Conservation (phyloP, 2,113 vertebrate species). For the Cynopterus brachyotis region DNA sequence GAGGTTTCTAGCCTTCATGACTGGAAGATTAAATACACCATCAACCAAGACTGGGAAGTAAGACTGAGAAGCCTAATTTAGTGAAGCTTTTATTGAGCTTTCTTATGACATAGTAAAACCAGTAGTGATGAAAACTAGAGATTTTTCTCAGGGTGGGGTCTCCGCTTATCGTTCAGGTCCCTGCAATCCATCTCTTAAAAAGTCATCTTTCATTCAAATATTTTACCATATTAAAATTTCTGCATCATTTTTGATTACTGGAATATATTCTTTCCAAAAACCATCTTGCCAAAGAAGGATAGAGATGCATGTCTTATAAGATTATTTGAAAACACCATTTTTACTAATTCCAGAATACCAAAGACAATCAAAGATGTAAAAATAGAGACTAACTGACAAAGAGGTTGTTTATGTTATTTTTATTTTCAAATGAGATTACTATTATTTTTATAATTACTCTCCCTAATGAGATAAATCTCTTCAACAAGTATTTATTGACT, state of each 20-base stretch:
- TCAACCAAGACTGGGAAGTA: background rate
- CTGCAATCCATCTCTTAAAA: background rate
- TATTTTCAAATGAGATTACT: background rate
- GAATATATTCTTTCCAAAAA: background rate
- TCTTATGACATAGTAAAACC: background rate
- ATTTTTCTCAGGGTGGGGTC: background rate
- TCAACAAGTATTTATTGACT: background rate
- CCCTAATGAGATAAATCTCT: background rate
- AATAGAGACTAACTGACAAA: background rate
- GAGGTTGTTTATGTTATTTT: background rate
- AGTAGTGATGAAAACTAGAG: background rate
- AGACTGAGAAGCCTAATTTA: background rate
- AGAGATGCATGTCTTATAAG: background rate
- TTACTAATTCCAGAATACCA: background rate
- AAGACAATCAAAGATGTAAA: background rate
- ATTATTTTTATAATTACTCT: background rate
- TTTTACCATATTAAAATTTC: slow-evolving; percentile 10
- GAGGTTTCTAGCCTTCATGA: background rate
- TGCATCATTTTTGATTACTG: background rate
- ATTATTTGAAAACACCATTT: background rate
- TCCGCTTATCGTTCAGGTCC: background rate
- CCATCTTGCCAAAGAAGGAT: background rate
- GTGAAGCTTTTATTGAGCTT: background rate
- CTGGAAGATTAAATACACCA: background rate
- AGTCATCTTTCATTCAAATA: slow-evolving; percentile 16